A percentile compares a stretch with the other conserved stretches of the same genome.
phyloP scores from a whole-genome alignment of 2,888 invertebrate species.

The Brachyptera risi region DNA sequence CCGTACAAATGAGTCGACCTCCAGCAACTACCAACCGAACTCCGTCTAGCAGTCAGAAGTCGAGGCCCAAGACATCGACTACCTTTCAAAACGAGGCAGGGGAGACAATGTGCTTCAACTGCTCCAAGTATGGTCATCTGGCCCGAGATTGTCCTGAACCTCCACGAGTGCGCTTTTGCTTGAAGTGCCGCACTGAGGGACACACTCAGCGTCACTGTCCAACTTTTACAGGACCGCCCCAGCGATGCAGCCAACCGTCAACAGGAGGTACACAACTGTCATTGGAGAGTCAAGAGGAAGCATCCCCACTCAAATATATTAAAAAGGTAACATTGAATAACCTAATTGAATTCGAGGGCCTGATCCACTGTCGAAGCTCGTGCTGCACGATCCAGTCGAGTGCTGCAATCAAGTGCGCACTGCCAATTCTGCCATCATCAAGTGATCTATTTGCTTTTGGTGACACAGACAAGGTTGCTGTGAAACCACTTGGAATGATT shows the following conservation, averaged over 20 bases:
- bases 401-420: background rate
- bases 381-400: slow-evolving; percentile 2
- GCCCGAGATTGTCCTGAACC: slow-evolving; percentile 7
- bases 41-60: background rate
- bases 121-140: background rate
- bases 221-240: background rate
- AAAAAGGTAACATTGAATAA: background rate
- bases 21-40: background rate
- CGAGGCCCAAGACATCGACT: background rate
- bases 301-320: background rate
- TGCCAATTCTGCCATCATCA: background rate
- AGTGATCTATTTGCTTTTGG: background rate
- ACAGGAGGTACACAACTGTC: background rate
- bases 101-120: slow-evolving; percentile 2
- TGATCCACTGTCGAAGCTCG: slow-evolving; percentile 13
- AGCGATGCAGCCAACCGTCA: background rate
- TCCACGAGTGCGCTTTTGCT: background rate
- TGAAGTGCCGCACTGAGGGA: slow-evolving; percentile 2
- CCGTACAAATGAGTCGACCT: background rate
- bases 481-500: background rate
- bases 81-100: background rate
- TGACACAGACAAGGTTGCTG: background rate
- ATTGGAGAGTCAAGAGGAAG: background rate
- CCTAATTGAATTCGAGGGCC: background rate
- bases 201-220: background rate